Evolutionary conservation across 1,140 invertebrate genomes (phyloP).

Genomic region (Drosophila sulfurigaster): DNA sequence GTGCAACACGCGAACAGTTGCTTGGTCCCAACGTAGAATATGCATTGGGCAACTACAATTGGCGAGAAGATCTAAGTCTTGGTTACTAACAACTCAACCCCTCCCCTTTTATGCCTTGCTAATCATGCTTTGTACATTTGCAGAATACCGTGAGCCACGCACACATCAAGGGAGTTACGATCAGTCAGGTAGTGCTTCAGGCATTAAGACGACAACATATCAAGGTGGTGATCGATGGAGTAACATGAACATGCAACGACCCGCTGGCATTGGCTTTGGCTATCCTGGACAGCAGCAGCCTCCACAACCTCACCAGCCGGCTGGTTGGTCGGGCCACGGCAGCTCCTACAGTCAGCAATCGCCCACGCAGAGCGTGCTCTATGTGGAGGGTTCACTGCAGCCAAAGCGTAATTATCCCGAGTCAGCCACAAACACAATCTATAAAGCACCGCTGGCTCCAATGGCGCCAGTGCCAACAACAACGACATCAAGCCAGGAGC

Average conservation of each 20-base stretch:
- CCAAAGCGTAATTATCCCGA: slow-evolving; percentile 80
- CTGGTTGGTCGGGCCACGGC: slow-evolving; percentile 56
- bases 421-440: slow-evolving; percentile 26
- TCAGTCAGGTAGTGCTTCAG: slow-evolving; percentile 40
- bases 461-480: slow-evolving; percentile 29
- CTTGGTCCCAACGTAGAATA: slow-evolving; percentile 38
- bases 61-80: slow-evolving; percentile 54
- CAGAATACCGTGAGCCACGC: slow-evolving; percentile 62
- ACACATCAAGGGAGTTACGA: slow-evolving; percentile 29
- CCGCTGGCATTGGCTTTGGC: slow-evolving; percentile 50
- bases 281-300: slow-evolving; percentile 1
- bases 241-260: slow-evolving; percentile 74
- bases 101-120: neutral
- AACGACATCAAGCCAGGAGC: slow-evolving; percentile 20
- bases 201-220: slow-evolving; percentile 28
- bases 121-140: slow-evolving; percentile 26
- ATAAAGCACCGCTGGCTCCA: slow-evolving; percentile 68
- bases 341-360: slow-evolving; percentile 39
- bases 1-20: slow-evolving; percentile 44
- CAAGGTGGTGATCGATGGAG: slow-evolving; percentile 67
- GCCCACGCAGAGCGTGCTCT: slow-evolving; percentile 64
- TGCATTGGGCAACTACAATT: neutral
- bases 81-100: slow-evolving; percentile 63
- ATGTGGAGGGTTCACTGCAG: slow-evolving; percentile 71
- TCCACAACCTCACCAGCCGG: neutral